phyloP scores from a whole-genome alignment of 2,113 vertebrate genomes.

The Pterophyllum scalare region DNA sequence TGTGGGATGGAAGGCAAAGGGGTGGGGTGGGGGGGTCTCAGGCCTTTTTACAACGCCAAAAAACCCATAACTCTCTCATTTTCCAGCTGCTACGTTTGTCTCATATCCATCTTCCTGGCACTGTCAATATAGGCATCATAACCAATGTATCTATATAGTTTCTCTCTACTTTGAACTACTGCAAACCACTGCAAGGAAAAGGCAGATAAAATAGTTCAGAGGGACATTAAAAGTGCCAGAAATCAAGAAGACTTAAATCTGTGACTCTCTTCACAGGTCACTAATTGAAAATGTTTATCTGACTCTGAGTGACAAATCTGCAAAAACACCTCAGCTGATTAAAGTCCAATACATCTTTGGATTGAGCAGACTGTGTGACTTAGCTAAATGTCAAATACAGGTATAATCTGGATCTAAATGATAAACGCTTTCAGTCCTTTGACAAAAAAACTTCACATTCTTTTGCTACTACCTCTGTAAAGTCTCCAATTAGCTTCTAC shows the following conservation, averaged over 20 bases:
- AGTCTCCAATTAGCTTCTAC: not conserved
- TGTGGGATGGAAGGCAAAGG: not conserved
- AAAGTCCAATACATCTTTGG: not conserved
- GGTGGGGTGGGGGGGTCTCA: not conserved
- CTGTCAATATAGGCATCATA: not conserved
- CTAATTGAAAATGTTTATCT: not conserved
- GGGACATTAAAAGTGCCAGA: not conserved
- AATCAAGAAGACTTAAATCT: not conserved
- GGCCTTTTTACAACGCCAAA: not conserved
- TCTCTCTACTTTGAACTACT: not conserved
- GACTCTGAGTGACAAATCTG: not conserved
- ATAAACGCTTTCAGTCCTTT: not conserved
- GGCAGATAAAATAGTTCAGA: not conserved
- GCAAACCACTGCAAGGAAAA: not conserved
- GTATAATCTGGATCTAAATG: not conserved
- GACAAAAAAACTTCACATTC: not conserved
- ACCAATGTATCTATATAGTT: not conserved
- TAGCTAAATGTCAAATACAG: not conserved
- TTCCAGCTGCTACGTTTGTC: slow-evolving; percentile 17
- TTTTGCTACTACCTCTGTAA: not conserved
- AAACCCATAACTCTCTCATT: not conserved
- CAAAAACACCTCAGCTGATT: not conserved
- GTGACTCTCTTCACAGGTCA: not conserved
- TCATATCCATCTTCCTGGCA: not conserved
- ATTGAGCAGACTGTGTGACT: not conserved